Percentiles rank a stretch among this genome's conserved stretches.
phyloP scores from a whole-genome alignment of 2,113 vertebrate species.

The Pagrus major region DNA sequence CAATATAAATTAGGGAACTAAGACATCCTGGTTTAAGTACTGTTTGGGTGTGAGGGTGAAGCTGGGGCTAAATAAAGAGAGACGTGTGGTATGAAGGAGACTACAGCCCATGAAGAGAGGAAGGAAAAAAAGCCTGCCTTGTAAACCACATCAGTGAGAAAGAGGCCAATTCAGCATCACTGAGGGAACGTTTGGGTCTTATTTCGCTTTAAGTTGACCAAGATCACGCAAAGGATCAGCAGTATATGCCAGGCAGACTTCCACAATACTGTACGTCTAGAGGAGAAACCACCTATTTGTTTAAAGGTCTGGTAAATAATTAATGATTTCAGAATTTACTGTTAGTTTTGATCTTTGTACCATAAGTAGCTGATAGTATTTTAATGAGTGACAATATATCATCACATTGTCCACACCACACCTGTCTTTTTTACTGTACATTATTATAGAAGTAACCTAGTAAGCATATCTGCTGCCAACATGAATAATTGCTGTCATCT shows the following conservation, averaged over 20 bases:
- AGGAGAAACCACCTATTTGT: neutral
- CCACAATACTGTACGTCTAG: neutral
- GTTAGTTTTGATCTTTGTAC: neutral
- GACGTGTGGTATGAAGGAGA: constrained; percentile 51
- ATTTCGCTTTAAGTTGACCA: constrained; percentile 15
- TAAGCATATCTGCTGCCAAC: too few relatives aligned
- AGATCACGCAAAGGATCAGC: constrained; percentile 28
- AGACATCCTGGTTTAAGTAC: constrained; percentile 24
- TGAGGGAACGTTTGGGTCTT: constrained; percentile 46
- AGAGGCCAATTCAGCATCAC: constrained; percentile 58
- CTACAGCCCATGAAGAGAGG: constrained; percentile 21
- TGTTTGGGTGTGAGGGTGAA: constrained; percentile 57
- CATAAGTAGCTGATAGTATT: neutral
- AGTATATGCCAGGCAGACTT: neutral
- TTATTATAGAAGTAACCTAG: too few relatives aligned
- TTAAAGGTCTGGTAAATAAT: neutral
- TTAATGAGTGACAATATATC: neutral
- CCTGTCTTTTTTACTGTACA: neutral
- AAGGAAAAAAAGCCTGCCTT: constrained; percentile 15
- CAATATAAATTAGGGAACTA: constrained; percentile 45
- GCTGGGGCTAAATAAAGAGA: constrained; percentile 59
- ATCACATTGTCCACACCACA: neutral
- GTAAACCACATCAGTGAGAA: constrained; percentile 63
- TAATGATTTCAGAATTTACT: neutral
- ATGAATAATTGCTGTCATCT: too few relatives aligned